phyloP scores from a whole-genome alignment of 1,140 invertebrate genomes.

The Leguminivora glycinivorella region DNA sequence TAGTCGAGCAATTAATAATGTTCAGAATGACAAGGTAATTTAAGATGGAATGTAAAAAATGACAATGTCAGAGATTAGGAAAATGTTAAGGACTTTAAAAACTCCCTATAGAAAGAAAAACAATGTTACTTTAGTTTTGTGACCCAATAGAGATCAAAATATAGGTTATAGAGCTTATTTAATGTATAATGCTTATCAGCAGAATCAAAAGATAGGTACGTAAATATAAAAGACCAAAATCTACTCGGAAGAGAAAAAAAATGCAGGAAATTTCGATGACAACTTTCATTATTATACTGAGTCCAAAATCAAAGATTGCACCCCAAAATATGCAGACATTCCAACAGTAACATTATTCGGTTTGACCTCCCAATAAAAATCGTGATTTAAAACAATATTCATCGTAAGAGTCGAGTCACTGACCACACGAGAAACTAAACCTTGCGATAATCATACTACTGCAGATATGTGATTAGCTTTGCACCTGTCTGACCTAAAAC shows the following conservation, averaged over 20 bases:
- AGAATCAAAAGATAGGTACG: too few species aligned
- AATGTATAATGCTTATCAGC: too few species aligned
- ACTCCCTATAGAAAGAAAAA: not conserved
- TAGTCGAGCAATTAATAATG: not conserved
- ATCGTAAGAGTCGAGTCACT: constrained; percentile 52
- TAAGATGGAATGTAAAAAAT: not conserved
- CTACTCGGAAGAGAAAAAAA: too few species aligned
- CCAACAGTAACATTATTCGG: not conserved
- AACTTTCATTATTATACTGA: too few species aligned
- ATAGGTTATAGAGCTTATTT: too few species aligned
- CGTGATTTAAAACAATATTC: constrained; percentile 27
- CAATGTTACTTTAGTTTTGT: too few species aligned
- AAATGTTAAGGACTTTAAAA: not conserved
- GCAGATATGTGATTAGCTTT: constrained; percentile 73
- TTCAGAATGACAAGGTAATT: not conserved
- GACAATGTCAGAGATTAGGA: not conserved
- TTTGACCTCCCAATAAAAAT: not conserved
- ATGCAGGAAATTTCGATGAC: too few species aligned
- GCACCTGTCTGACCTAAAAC: constrained; percentile 3
- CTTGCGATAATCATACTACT: constrained; percentile 74
- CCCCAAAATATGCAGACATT: not conserved
- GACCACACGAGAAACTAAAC: constrained; percentile 68
- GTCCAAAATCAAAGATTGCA: not conserved
- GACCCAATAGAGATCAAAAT: too few species aligned
- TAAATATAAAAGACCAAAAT: too few species aligned